Percentiles rank a stretch among this genome's conserved stretches.
phyloP scores from a whole-genome alignment of 2,888 invertebrate species.

The Anthoptus insignis region DNA sequence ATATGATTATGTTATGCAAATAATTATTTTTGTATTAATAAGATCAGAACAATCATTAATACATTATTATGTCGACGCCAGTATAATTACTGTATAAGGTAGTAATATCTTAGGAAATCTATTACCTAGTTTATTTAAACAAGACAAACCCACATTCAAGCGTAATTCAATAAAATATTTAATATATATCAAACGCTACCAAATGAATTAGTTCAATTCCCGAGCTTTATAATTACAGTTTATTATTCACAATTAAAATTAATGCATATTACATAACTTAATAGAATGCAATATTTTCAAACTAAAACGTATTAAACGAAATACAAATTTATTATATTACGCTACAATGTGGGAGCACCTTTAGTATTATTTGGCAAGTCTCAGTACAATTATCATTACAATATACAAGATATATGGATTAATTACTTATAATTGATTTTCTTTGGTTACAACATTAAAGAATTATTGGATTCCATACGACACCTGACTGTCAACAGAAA shows the following conservation, averaged over 20 bases:
- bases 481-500: slow-evolving; percentile 34
- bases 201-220: slow-evolving; percentile 15
- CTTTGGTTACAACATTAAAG: slow-evolving; percentile 40
- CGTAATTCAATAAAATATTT: too few relatives aligned
- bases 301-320: background rate
- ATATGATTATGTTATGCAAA: background rate
- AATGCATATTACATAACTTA: too few relatives aligned
- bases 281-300: too few relatives aligned
- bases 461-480: slow-evolving; percentile 20
- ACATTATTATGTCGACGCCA: background rate
- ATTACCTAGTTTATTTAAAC: background rate
- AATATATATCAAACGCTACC: background rate
- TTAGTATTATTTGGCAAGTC: slow-evolving; percentile 30
- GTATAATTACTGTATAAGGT: too few relatives aligned
- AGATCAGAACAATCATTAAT: too few relatives aligned
- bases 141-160: slow-evolving; percentile 29
- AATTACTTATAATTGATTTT: slow-evolving; percentile 25
- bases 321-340: background rate
- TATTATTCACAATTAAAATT: background rate
- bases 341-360: slow-evolving; percentile 31
- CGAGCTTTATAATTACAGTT: slow-evolving; percentile 16
- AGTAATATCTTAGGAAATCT: slow-evolving; percentile 8
- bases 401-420: slow-evolving; percentile 17
- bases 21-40: background rate
- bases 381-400: slow-evolving; percentile 20